Evolutionary conservation across 1,140 invertebrate species (phyloP), one percentile per base, ranked within the genome.

Genomic region (Campoletis sonorensis): DNA sequence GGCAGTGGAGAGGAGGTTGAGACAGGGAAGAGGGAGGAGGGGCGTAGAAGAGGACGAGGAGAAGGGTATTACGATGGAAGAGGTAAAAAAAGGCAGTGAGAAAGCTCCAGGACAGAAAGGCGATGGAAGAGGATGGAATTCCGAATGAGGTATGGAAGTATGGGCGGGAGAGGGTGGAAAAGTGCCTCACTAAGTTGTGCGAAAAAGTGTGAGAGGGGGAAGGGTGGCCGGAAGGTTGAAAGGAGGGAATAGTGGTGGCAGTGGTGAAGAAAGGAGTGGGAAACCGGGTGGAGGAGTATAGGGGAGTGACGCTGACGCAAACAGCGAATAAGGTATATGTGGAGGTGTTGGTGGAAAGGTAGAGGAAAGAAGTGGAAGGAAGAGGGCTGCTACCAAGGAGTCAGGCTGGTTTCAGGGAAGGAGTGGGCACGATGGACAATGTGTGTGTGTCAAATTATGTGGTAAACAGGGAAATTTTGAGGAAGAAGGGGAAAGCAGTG

Each of bases 221-320:
- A 77, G 64, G 80, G 61, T 80, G 83, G 40, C 85, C 84, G 73
- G 51, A 77, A 15, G 75, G 84, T 2, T 86, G 84, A 83, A 86
- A 82, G 16, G 71, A 67, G n/a, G n/a, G n/a, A 45, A 71, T 86
- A 71, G 81, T 84, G 23, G 49, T 37, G 11, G 82, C 85, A 13
- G 58, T 86, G 30, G 75, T 26, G 21, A 72, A 71, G 30, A 73
- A 58, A 30, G 21, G 72, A 15, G 18, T 2, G 5, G 49, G 23
- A 4, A 23, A 58, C 18, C 16, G 49, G 26, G 72, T 75, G 11
- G 49, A 58, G 21, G 49, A 75, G 18, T 75, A 75, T 37, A 54
- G 72, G 27, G 71, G 71, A 30, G 84, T 86, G n/a, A 78, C 75
- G 23, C 27, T 78, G 18, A 21, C 54, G 10, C 40, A 27, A n/a